Conservation (phyloP, 2,888 invertebrate species). For the Slavum lentiscoides region DNA sequence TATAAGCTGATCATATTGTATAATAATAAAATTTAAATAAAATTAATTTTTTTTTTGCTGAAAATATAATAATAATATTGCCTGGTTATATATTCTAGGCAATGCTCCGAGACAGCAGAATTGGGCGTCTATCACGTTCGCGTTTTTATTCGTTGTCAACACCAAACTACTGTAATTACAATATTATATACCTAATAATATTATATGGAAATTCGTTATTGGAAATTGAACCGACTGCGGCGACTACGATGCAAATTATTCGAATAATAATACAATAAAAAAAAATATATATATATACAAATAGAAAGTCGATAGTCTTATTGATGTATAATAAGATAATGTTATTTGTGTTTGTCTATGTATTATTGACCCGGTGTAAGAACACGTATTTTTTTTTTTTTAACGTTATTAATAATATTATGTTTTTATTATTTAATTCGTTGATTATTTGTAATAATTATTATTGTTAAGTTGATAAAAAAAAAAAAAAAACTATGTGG, state of each 20-base stretch:
- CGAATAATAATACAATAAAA: constrained; percentile 7
- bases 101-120: constrained; percentile 3
- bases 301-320: constrained; percentile 37
- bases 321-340: neutral
- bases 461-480: constrained; percentile 8
- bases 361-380: constrained; percentile 2
- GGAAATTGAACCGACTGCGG: neutral
- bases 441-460: constrained; percentile 40
- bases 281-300: neutral
- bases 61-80: neutral
- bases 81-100: neutral
- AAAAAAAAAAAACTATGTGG: constrained; percentile 16
- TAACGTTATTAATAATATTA: constrained; percentile 4
- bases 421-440: constrained; percentile 30
- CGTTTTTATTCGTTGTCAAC: constrained; percentile 8
- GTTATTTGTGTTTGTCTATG: constrained; percentile 7
- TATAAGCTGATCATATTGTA: no score
- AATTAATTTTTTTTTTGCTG: neutral
- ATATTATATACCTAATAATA: neutral
- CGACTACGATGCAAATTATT: neutral
- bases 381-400: neutral
- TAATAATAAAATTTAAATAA: no score
- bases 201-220: neutral
- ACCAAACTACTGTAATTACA: constrained; percentile 18
- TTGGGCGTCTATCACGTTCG: constrained; percentile 9